Base-by-base conservation (phyloP, 2,797 vertebrate genomes). In the Argentina silus region DNA sequence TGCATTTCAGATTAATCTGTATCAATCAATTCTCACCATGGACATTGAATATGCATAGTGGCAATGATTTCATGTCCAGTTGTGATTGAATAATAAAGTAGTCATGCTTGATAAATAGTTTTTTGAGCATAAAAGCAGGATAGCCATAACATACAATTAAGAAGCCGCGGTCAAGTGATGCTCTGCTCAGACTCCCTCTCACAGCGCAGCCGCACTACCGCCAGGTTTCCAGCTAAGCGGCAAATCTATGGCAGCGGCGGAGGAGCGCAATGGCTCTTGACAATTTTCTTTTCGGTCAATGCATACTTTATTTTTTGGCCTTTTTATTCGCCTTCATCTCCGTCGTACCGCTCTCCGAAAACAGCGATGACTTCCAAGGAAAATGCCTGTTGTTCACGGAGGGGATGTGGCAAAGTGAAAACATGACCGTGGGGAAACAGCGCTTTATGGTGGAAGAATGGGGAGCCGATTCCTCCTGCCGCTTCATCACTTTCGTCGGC, bases 361-460 rank as follows among this genome's bases (percentile, higher is more conserved):
- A 95, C 74, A 90, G 91, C 86, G 89, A 81, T n/a, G 93, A 93
- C 82, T 94, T 94, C 87, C 92, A 90, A 27, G 94, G 94, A 75
- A 92, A 91, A 76, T 95, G 94, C 86, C 86, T 94, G 79, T 93
- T 95, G 75, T 95, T 95, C 91, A 89, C 94, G 0, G 91, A 93
- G 85, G 94, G 94, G 78, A 83, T 94, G 92, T 95, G 94, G 94
- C 93, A 94, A 74, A 93, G 90, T 66, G 93, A 92, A 83, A 95
- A 95, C 90, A 84, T 93, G 75, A 93, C 92, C 0, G 90, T 91
- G 87, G 93, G 88, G 79, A 80, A 88, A 75, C 89, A 92, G 83
- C 92, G 93, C 88, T 95, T 95, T 90, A 89, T 93, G 0, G 93
- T 95, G 85, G 93, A 94, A 81, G 93, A 94, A 82, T 95, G 94